A percentile compares a stretch with the other conserved stretches of the same genome.
Evolutionary conservation across 2,113 vertebrate species (phyloP).

Genomic region (Bufo bufo): DNA sequence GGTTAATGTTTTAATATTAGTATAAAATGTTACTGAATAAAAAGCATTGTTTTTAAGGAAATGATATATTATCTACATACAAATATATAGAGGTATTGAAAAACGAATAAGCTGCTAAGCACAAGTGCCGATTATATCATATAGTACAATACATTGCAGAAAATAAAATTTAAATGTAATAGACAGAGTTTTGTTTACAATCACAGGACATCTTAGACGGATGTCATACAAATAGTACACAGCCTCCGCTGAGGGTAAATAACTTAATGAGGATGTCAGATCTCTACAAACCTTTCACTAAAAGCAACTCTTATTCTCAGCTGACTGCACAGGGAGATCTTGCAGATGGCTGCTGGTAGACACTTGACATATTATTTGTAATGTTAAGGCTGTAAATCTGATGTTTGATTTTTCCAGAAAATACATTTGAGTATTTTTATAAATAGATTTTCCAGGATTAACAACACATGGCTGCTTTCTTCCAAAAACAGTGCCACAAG

Average conservation of each 20-base stretch:
- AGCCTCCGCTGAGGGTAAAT: background rate
- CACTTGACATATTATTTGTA: background rate
- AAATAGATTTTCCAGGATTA: too few relatives aligned
- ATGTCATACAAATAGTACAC: background rate
- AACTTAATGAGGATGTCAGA: background rate
- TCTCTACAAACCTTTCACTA: background rate
- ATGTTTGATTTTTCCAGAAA: too few relatives aligned
- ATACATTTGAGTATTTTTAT: too few relatives aligned
- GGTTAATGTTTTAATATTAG: background rate
- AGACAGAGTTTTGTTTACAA: background rate
- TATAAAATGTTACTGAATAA: background rate
- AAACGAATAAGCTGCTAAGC: too few relatives aligned
- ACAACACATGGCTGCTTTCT: too few relatives aligned
- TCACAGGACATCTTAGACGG: background rate
- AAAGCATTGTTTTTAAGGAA: background rate
- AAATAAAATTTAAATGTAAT: too few relatives aligned
- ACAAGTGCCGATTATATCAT: background rate
- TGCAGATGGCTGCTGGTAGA: background rate
- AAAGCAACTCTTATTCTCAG: background rate
- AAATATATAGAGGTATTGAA: background rate
- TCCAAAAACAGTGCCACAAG: too few relatives aligned
- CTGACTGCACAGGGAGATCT: background rate
- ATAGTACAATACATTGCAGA: background rate
- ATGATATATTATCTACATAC: background rate
- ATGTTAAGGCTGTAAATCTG: too few relatives aligned